These are phyloP conservation scores for Drosophila buzzatii DNA, from an alignment of 2,888 invertebrate species.

Conservation along the genomic window DNA sequence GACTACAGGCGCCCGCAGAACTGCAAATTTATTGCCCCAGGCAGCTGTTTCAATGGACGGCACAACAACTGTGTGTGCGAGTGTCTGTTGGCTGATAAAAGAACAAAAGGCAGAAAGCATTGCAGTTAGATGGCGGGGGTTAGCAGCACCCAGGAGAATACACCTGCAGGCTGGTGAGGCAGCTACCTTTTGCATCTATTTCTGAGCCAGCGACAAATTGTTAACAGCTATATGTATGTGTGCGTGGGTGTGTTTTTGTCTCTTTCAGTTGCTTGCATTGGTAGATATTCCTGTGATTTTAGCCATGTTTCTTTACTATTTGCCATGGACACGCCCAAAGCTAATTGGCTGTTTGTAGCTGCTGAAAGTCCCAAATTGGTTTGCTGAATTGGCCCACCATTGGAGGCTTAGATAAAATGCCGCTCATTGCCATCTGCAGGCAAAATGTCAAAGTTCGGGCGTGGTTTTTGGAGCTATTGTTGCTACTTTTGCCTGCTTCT, in stretches of 20 bases:
- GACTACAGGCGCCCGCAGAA: conserved; percentile 26
- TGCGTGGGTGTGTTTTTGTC: not conserved
- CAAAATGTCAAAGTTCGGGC: conserved; percentile 66
- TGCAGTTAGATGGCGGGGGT: conserved; percentile 4
- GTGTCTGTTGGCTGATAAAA: conserved; percentile 4
- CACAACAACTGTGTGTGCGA: not conserved
- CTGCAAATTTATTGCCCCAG: conserved; percentile 25
- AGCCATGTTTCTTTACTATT: conserved; percentile 50
- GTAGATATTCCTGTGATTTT: conserved; percentile 49
- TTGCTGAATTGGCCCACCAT: conserved; percentile 60
- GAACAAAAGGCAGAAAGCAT: conserved; percentile 32
- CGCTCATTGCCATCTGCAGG: not conserved
- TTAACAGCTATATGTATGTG: conserved; percentile 28
- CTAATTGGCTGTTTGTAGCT: conserved; percentile 76
- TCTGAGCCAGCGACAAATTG: conserved; percentile 53
- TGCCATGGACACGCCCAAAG: conserved; percentile 44
- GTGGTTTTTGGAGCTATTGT: conserved; percentile 46
- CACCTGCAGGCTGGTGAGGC: conserved; percentile 33
- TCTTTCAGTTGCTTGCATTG: conserved; percentile 42
- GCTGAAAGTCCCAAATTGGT: conserved; percentile 56
- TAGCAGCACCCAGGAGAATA: conserved; percentile 3
- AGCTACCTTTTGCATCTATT: conserved; percentile 27
- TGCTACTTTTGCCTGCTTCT: not conserved
- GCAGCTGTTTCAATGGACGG: conserved; percentile 13
- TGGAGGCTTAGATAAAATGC: conserved; percentile 22